Percentiles rank a stretch among this genome's conserved stretches.
Evolutionary conservation across 2,113 vertebrate species (phyloP).

Genomic region (Eptatretus burgeri): DNA sequence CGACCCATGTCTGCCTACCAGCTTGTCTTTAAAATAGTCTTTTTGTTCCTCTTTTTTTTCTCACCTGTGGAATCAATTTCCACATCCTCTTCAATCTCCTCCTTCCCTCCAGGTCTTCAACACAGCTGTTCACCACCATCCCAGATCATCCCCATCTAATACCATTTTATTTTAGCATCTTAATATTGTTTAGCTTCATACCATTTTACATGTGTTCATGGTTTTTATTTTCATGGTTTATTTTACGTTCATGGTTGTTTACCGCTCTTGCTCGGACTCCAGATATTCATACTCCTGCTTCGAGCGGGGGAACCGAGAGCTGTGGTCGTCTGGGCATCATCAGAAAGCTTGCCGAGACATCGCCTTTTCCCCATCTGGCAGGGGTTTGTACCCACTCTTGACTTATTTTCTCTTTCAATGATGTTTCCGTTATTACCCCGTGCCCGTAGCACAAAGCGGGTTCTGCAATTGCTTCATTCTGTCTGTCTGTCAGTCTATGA

Average conservation of each 20-base stretch:
- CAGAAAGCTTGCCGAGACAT: constrained; percentile 63
- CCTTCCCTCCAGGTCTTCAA: no score
- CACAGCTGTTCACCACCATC: no score
- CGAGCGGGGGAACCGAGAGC: constrained; percentile 41
- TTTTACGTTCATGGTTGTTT: constrained; percentile 5
- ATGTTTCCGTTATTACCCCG: background rate
- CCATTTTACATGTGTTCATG: background rate
- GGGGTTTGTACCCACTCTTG: constrained; percentile 20
- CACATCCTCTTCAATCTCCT: no score
- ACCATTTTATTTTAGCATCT: no score
- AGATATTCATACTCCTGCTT: constrained; percentile 52
- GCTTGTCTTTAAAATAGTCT: no score
- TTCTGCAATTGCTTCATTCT: background rate
- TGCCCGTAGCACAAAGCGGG: background rate
- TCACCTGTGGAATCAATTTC: no score
- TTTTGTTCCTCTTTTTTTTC: no score
- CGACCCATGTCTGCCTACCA: no score
- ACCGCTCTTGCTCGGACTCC: background rate
- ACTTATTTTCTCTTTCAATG: background rate
- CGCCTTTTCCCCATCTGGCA: constrained; percentile 42
- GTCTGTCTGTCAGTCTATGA: background rate
- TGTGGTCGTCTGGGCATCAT: constrained; percentile 91
- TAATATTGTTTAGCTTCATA: background rate
- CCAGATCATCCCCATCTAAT: no score
- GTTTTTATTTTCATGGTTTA: background rate